A percentile compares a stretch with the other conserved stretches of the same genome.
Conservation (phyloP, 1,140 invertebrate genomes). For the Penaeus indicus region DNA sequence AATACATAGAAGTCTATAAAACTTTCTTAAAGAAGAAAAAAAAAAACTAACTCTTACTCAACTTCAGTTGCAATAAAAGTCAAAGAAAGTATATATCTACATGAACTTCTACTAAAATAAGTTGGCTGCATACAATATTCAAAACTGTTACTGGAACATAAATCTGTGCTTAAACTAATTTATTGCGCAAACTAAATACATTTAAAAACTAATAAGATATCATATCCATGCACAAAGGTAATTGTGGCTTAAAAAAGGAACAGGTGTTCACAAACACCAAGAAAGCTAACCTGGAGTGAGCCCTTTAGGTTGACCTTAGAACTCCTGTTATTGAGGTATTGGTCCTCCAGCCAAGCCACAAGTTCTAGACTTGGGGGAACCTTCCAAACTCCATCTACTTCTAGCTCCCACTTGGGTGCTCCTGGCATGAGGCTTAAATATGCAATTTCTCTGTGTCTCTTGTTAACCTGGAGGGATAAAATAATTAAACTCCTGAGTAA, state of each 20-base stretch:
- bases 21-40: too few relatives aligned
- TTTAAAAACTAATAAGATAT: background rate
- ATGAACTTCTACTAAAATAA: background rate
- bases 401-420: slow-evolving; percentile 84
- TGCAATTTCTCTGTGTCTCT: slow-evolving; percentile 74
- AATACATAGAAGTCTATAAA: too few relatives aligned
- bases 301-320: slow-evolving; percentile 83
- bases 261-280: background rate
- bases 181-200: background rate
- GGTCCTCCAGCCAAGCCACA: slow-evolving; percentile 85
- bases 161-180: background rate
- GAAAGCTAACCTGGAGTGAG: slow-evolving; percentile 71
- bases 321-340: slow-evolving; percentile 77
- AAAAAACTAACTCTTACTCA: too few relatives aligned
- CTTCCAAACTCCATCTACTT: slow-evolving; percentile 84
- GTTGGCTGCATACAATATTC: background rate
- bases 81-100: background rate
- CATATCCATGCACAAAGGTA: background rate
- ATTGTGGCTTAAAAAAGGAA: background rate
- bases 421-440: slow-evolving; percentile 79
- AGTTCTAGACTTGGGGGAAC: slow-evolving; percentile 79
- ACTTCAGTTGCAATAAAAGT: too few relatives aligned
- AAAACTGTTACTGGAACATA: background rate
- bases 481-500: background rate
- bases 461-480: slow-evolving; percentile 37